These are phyloP conservation scores for Pseudococcus jackbeardsleyi DNA, from an alignment of 2,888 invertebrate species.

Conservation along the genomic window DNA sequence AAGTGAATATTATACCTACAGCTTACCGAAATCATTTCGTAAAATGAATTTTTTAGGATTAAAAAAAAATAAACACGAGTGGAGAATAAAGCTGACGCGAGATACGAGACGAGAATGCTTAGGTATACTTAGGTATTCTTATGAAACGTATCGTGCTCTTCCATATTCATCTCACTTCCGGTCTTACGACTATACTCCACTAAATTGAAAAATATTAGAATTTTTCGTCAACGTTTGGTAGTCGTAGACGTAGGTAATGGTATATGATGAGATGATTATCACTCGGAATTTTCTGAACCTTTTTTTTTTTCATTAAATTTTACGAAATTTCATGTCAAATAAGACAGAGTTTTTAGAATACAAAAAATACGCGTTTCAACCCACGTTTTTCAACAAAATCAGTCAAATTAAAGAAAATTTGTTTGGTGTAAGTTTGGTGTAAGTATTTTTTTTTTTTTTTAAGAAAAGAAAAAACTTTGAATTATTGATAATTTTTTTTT, in stretches of 20 bases:
- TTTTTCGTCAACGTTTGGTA: not conserved
- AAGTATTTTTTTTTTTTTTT: too few relatives aligned
- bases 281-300: not conserved
- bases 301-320: not conserved
- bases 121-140: not conserved
- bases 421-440: not conserved
- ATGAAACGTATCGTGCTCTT: not conserved
- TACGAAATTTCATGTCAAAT: not conserved
- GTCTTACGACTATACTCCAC: not conserved
- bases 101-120: not conserved
- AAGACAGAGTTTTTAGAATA: not conserved
- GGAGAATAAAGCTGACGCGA: not conserved
- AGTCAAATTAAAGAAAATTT: not conserved
- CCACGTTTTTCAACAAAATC: not conserved
- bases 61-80: not conserved
- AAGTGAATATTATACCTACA: not conserved
- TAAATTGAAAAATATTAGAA: constrained; percentile 9
- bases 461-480: too few relatives aligned
- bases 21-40: not conserved
- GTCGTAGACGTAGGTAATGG: not conserved
- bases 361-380: not conserved
- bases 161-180: not conserved
- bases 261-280: not conserved
- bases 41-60: constrained; percentile 8
- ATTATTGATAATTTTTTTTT: too few relatives aligned